Evolutionary conservation across 2,797 vertebrate genomes (phyloP).

Genomic region (Petrocephalus schoutedeni): DNA sequence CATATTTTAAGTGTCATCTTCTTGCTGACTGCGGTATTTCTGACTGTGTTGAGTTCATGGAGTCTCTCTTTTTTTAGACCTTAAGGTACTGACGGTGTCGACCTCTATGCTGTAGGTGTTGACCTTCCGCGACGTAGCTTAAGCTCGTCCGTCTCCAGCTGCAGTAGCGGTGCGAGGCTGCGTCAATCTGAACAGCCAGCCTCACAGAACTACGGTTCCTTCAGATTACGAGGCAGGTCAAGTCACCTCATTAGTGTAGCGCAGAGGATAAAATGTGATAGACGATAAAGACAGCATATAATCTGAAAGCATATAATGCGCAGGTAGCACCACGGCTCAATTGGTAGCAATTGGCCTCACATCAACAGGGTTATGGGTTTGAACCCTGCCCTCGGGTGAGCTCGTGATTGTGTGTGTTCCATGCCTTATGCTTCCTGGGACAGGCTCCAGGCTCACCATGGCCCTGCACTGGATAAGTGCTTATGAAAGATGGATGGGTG

Average conservation of each 20-base stretch:
- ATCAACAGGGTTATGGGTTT: background rate
- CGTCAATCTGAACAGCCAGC: background rate
- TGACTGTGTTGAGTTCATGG: background rate
- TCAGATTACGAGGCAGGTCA: background rate
- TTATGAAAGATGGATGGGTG: background rate
- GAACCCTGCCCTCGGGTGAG: background rate
- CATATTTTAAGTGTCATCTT: background rate
- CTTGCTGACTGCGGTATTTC: background rate
- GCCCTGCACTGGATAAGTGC: background rate
- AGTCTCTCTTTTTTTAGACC: background rate
- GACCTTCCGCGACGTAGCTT: background rate
- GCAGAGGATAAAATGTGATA: background rate
- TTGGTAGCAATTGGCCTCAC: background rate
- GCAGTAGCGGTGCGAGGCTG: background rate
- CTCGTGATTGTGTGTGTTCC: background rate
- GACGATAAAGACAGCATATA: background rate
- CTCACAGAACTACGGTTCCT: background rate
- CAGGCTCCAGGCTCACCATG: background rate
- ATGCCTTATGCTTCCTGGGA: background rate
- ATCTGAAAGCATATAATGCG: background rate
- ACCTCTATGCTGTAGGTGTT: background rate
- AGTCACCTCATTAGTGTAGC: background rate
- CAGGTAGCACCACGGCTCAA: background rate
- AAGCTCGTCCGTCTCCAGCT: background rate
- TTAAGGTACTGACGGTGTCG: background rate